phyloP scores from a whole-genome alignment of 2,888 invertebrate genomes.

The Melieria crassipennis region DNA sequence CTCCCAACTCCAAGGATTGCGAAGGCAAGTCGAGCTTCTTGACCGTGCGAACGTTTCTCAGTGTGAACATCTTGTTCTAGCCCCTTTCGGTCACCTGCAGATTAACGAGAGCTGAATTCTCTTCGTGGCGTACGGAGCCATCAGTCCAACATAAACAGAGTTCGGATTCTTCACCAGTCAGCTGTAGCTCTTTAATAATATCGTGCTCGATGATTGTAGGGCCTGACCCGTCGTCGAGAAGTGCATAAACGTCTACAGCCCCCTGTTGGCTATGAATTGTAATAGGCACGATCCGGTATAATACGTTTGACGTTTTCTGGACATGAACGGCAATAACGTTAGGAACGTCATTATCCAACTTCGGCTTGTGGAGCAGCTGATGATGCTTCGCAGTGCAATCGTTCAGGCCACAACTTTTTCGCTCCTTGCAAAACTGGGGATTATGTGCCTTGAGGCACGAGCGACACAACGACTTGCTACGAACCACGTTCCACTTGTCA shows the following conservation, averaged over 20 bases:
- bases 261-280: constrained; percentile 19
- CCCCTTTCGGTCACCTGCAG: constrained; percentile 21
- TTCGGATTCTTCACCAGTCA: constrained; percentile 17
- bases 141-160: constrained; percentile 35
- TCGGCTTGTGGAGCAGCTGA: neutral
- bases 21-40: constrained; percentile 34
- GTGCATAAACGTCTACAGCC: constrained; percentile 25
- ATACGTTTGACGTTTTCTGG: constrained; percentile 23
- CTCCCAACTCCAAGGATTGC: constrained; percentile 31
- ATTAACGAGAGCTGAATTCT: constrained; percentile 23
- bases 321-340: constrained; percentile 3
- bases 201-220: constrained; percentile 30
- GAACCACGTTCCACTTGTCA: neutral
- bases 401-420: neutral
- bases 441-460: neutral
- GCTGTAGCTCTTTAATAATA: constrained; percentile 13
- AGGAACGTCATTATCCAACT: neutral
- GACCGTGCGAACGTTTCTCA: constrained; percentile 30
- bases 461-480: neutral
- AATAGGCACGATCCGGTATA: constrained; percentile 32
- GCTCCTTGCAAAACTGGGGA: neutral
- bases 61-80: constrained; percentile 23
- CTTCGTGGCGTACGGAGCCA: constrained; percentile 29
- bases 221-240: constrained; percentile 33
- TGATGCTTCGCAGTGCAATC: constrained; percentile 7